phyloP scores from a whole-genome alignment of 2,113 vertebrate species.

The Sylvilagus bachmani region DNA sequence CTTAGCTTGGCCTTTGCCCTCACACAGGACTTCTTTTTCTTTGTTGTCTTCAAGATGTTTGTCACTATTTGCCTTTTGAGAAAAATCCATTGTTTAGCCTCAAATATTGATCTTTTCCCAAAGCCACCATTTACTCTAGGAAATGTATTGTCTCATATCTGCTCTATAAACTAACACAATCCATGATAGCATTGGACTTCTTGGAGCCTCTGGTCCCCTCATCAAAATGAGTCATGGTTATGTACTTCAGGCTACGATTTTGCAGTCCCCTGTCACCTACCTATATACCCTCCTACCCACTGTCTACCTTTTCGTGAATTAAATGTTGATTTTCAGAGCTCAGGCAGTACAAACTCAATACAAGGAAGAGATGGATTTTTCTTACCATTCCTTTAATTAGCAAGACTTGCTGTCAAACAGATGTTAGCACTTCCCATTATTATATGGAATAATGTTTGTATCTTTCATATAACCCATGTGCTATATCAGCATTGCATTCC shows the following conservation, averaged over 20 bases:
- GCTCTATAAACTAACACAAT: neutral
- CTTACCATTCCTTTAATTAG: neutral
- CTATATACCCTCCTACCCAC: neutral
- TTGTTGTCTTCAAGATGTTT: neutral
- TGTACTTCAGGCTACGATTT: neutral
- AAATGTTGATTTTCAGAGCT: constrained; percentile 2
- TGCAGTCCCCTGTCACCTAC: neutral
- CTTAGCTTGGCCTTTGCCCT: neutral
- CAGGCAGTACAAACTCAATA: neutral
- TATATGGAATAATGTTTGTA: neutral
- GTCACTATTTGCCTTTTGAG: neutral
- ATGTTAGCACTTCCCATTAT: neutral
- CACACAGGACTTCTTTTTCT: neutral
- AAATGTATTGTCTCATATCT: neutral
- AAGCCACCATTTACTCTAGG: neutral
- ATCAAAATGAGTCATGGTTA: neutral
- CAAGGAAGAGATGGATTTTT: constrained; percentile 4
- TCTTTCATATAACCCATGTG: neutral
- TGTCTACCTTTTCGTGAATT: neutral
- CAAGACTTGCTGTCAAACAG: neutral
- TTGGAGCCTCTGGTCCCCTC: neutral
- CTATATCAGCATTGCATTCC: no score
- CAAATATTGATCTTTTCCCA: neutral
- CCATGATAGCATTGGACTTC: neutral
- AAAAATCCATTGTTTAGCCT: neutral